These are phyloP conservation scores for Trichoplax adhaerens DNA, from an alignment of 37 sponge, comb jelly and placozoan species.

Conservation along the genomic window DNA sequence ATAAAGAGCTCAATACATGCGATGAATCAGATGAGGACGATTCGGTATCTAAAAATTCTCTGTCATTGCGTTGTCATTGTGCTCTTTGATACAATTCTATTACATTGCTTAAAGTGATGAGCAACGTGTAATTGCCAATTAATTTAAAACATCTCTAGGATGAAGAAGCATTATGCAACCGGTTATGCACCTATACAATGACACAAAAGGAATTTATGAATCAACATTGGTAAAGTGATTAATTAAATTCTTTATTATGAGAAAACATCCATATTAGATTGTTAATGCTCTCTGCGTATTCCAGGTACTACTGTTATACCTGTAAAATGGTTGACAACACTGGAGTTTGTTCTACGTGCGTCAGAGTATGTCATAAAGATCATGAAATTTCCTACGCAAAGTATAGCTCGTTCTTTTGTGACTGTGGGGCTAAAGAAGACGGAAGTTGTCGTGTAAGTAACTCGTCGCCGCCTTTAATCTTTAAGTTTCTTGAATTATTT, in stretches of 20 bases:
- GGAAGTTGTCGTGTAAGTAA: conserved; percentile 43
- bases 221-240: conserved; percentile 50
- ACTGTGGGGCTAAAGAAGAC: conserved; percentile 79
- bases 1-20: too few species aligned
- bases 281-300: conserved; percentile 1
- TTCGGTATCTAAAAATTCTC: too few species aligned
- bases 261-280: background rate
- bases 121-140: too few species aligned
- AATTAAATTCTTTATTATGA: background rate
- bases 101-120: too few species aligned
- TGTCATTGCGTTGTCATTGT: too few species aligned
- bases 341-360: conserved; percentile 69
- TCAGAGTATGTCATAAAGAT: conserved; percentile 86
- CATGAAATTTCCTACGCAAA: conserved; percentile 73
- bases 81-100: too few species aligned
- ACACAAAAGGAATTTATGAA: conserved; percentile 47
- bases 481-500: too few species aligned
- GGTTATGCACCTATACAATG: conserved; percentile 68
- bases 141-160: conserved; percentile 12
- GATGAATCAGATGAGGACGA: too few species aligned
- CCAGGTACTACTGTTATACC: conserved; percentile 73
- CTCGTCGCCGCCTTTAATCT: too few species aligned
- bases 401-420: conserved; percentile 81
- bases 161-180: conserved; percentile 44
- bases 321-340: conserved; percentile 51